These are phyloP conservation scores for Cosmorhoe ocellata DNA, from an alignment of 2,888 invertebrate species.

Conservation along the genomic window DNA sequence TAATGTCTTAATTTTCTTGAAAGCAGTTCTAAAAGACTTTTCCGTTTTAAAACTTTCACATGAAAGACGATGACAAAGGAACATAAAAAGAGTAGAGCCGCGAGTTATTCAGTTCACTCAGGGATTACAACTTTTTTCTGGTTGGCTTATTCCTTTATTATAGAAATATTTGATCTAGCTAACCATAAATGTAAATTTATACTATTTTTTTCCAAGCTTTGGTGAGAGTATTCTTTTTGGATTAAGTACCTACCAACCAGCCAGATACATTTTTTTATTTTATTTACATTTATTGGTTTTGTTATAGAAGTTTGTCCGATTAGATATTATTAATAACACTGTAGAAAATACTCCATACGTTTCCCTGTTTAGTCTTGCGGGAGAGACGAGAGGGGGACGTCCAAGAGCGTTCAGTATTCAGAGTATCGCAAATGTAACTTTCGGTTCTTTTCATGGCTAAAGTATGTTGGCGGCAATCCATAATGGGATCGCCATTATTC, in stretches of 20 bases:
- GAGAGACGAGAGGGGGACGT: conserved; percentile 51
- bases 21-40: conserved; percentile 80
- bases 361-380: conserved; percentile 40
- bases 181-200: too few species aligned
- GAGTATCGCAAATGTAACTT: conserved; percentile 83
- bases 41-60: conserved; percentile 77
- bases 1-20: conserved; percentile 81
- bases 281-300: neutral
- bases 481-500: conserved; percentile 83
- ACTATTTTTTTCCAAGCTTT: too few species aligned
- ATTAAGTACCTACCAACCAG: too few species aligned
- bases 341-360: conserved; percentile 13
- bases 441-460: conserved; percentile 83
- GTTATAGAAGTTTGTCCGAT: neutral
- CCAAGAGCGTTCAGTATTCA: conserved; percentile 79
- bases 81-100: conserved; percentile 56
- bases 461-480: conserved; percentile 84
- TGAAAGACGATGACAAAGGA: conserved; percentile 71
- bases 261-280: neutral
- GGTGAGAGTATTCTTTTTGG: too few species aligned
- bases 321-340: neutral
- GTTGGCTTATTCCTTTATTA: neutral
- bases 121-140: neutral
- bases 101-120: conserved; percentile 8
- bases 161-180: too few species aligned